phyloP scores from a whole-genome alignment of 1,140 invertebrate genomes.

The Drosophila albomicans region DNA sequence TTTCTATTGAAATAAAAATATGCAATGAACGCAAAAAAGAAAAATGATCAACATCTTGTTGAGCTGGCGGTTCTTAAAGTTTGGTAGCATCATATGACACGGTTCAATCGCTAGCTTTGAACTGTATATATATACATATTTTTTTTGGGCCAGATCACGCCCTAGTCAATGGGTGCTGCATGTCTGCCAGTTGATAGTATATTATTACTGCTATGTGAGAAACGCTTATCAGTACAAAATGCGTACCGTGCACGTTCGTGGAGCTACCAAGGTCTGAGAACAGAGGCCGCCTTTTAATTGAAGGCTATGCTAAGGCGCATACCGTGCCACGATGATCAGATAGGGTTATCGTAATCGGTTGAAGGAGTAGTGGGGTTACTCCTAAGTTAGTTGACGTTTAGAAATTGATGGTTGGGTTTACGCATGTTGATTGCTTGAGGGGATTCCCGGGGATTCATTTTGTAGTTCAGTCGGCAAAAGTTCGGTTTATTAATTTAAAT shows the following conservation, averaged over 20 bases:
- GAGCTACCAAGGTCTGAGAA: conserved; percentile 58
- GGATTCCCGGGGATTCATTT: background rate
- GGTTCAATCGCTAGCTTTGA: conserved; percentile 13
- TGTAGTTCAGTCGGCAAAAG: background rate
- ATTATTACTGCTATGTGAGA: background rate
- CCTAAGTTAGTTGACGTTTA: background rate
- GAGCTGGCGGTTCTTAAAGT: conserved; percentile 71
- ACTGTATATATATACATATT: background rate
- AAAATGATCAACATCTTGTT: conserved; percentile 50
- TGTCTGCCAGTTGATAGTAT: background rate
- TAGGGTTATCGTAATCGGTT: background rate
- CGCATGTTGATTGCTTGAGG: background rate
- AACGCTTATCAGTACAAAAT: background rate
- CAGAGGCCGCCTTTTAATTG: conserved; percentile 42
- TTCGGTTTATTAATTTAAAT: background rate
- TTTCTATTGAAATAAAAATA: conserved; percentile 81
- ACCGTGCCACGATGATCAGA: conserved; percentile 18
- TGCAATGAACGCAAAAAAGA: conserved; percentile 53
- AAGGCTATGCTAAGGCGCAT: conserved; percentile 13
- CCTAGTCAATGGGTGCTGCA: background rate
- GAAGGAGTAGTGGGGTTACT: background rate
- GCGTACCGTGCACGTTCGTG: conserved; percentile 28
- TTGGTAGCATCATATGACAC: conserved; percentile 57
- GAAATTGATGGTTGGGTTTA: background rate
- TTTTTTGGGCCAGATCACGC: background rate